Evolutionary conservation across 2,797 vertebrate species (phyloP).

Genomic region (Karalla daura): DNA sequence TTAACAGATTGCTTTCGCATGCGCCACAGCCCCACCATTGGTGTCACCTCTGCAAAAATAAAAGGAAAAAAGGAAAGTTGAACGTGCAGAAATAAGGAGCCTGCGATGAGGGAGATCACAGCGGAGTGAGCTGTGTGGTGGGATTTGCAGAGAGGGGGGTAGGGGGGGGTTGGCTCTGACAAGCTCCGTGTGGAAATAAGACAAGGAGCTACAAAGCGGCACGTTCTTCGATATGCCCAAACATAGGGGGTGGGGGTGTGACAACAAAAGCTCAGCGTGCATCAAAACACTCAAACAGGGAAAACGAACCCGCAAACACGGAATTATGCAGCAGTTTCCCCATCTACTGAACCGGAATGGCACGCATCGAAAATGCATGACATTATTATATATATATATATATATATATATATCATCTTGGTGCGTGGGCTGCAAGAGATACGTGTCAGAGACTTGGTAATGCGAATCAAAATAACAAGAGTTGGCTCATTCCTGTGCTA

Average conservation of each 20-base stretch:
- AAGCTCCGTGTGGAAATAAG: slow-evolving; percentile 24
- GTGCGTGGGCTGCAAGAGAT: slow-evolving; percentile 41
- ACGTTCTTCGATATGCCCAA: slow-evolving; percentile 51
- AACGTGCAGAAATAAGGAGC: slow-evolving; percentile 43
- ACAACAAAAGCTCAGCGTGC: slow-evolving; percentile 32
- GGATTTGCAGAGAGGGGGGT: slow-evolving; percentile 42
- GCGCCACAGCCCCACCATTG: slow-evolving; percentile 51
- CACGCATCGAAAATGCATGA: slow-evolving; percentile 8
- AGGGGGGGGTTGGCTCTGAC: slow-evolving; percentile 31
- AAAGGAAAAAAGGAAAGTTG: too few species aligned
- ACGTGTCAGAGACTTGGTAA: slow-evolving; percentile 38
- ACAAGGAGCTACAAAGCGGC: slow-evolving; percentile 28
- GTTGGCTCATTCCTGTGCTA: slow-evolving; percentile 31
- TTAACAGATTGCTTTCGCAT: slow-evolving; percentile 47
- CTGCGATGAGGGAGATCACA: slow-evolving; percentile 39
- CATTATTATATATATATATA: neutral
- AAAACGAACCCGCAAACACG: slow-evolving; percentile 19
- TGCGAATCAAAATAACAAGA: slow-evolving; percentile 50
- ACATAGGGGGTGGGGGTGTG: slow-evolving; percentile 48
- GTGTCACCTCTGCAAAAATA: slow-evolving; percentile 56
- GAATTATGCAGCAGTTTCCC: slow-evolving; percentile 12
- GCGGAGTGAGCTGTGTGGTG: slow-evolving; percentile 1
- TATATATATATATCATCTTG: slow-evolving; percentile 4
- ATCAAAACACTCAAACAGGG: slow-evolving; percentile 19
- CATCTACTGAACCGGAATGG: slow-evolving; percentile 15